Evolutionary conservation across 2,797 vertebrate species (phyloP).

Genomic region (Notolabrus celidotus): DNA sequence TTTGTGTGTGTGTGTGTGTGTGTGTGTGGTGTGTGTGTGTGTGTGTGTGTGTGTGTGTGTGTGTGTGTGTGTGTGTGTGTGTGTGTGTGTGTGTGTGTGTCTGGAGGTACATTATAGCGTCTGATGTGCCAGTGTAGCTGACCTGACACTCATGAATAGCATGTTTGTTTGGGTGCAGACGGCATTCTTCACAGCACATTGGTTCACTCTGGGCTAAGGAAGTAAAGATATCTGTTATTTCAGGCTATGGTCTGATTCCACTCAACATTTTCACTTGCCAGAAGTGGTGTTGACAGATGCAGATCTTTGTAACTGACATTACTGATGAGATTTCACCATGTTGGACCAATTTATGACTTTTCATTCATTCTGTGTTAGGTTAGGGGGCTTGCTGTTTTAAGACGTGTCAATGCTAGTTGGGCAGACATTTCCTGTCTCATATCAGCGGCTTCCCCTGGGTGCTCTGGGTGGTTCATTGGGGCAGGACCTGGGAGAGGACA

Average conservation of each 20-base stretch:
- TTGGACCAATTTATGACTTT: conserved; percentile 55
- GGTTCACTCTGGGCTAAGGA: conserved; percentile 57
- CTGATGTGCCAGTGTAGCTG: conserved; percentile 44
- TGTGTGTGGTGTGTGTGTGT: conserved; percentile 45
- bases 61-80: conserved; percentile 45
- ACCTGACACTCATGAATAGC: conserved; percentile 66
- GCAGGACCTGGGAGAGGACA: conserved; percentile 43
- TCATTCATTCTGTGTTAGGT: conserved; percentile 54
- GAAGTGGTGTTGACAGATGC: conserved; percentile 43
- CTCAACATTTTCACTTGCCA: conserved; percentile 25
- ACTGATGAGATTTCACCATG: conserved; percentile 61
- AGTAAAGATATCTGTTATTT: conserved; percentile 73
- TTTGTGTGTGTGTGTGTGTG: conserved; percentile 42
- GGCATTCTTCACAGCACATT: conserved; percentile 46
- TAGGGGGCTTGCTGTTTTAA: conserved; percentile 40
- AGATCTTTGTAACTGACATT: conserved; percentile 13
- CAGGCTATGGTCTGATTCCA: conserved; percentile 56
- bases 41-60: conserved; percentile 43
- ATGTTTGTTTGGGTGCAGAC: conserved; percentile 69
- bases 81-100: conserved; percentile 39
- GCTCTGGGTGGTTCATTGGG: conserved; percentile 32
- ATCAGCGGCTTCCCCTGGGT: conserved; percentile 44
- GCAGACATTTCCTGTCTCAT: conserved; percentile 70
- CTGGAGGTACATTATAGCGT: conserved; percentile 38
- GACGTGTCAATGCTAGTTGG: conserved; percentile 35